A percentile compares a stretch with the other conserved stretches of the same genome.
Evolutionary conservation across 2,113 vertebrate species (phyloP).

Genomic region (Machaerirhynchus nigripectus): DNA sequence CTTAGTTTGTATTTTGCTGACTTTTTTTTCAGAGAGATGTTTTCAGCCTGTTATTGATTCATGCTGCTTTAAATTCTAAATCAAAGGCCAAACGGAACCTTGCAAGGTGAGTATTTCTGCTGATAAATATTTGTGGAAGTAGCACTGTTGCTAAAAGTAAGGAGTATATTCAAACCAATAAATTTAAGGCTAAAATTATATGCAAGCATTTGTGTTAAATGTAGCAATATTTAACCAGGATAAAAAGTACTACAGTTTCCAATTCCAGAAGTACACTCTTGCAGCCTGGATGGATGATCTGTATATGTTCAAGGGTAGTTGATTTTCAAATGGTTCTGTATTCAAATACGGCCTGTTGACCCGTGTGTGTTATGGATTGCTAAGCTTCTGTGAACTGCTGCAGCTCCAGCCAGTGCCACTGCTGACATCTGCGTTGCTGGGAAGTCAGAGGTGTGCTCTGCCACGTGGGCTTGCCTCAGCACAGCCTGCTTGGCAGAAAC

Average conservation of each 20-base stretch:
- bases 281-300: background rate
- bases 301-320: background rate
- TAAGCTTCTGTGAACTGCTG: background rate
- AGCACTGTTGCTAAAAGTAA: background rate
- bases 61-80: slow-evolving; percentile 85
- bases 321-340: background rate
- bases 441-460: background rate
- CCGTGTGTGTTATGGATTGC: background rate
- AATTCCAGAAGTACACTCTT: background rate
- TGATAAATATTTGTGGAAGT: background rate
- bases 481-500: background rate
- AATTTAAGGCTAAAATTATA: background rate
- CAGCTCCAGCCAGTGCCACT: background rate
- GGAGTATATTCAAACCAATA: background rate
- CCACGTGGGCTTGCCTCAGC: background rate
- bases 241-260: background rate
- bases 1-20: background rate
- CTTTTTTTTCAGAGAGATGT: slow-evolving; percentile 84
- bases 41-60: slow-evolving; percentile 89
- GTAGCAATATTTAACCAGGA: background rate
- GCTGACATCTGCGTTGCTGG: background rate
- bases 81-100: slow-evolving; percentile 77
- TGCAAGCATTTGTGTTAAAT: background rate
- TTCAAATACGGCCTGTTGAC: background rate
- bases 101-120: slow-evolving; percentile 77